Evolutionary conservation across 2,888 invertebrate genomes (phyloP), one percentile per base, ranked within the genome.

Genomic region (Eupithecia abbreviata): DNA sequence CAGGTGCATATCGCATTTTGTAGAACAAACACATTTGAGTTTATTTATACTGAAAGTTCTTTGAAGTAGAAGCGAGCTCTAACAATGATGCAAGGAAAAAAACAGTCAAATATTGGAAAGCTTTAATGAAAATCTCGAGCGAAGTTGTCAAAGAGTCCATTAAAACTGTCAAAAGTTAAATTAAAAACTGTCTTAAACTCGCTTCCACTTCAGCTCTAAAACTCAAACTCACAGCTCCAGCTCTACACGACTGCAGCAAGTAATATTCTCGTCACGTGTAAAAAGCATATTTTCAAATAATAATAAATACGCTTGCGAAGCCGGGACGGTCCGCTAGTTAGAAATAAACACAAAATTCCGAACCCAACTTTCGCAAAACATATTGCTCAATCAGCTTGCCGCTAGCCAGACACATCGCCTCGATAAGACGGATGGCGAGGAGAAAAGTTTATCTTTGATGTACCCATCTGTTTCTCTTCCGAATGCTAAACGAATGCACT

Each of bases 401-500:
- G 65, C 51, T 49, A 70, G 74, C 51, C 70, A 72, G 71, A 77
- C 70, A 72, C 51, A 9, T 77, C 80, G 75, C 71, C 75, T 75
- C 58, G 72, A 70, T 65, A 49, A 78, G 41, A 76, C 74, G 51
- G 30, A 76, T 79, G 62, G 70, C 15, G 51, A 12, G 68, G 51
- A 78, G 73, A 79, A 77, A 79, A 70, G 71, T 80, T 76, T 80
- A 83, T 83, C 82, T 82, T 80, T 83, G 80, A 81, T 77, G 81
- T 77, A 80, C 75, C 79, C 86, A 86, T 89, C 88, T 89, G 89
- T 82, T 86, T 86, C 77, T 79, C 77, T 83, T 86, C 82, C 86
- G 73, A 75, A 77, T 73, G 72, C 49, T 79, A 79, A 83, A 78
- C 81, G 79, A 83, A 82, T 88, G 89, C 89, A 88, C 87, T 89